Conservation (phyloP, 2,113 vertebrate genomes). For the Hypanus sabinus region DNA sequence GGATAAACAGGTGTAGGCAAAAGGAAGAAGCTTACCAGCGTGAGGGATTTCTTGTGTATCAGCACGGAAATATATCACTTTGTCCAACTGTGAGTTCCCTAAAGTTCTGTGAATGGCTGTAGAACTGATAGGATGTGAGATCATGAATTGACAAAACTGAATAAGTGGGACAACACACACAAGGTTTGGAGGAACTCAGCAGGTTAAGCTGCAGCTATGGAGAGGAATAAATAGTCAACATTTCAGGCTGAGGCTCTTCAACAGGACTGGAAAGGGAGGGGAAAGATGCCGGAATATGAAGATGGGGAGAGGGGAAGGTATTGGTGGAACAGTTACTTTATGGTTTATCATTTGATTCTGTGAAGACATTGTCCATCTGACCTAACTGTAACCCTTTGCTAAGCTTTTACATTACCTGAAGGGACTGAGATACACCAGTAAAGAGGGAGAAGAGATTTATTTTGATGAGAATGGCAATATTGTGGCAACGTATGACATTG, state of each 20-base stretch:
- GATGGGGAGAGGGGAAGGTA: no score
- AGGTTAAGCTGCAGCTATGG: no score
- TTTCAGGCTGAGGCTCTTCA: no score
- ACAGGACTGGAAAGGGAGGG: no score
- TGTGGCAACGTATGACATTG: slow-evolving; percentile 56
- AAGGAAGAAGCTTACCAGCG: not conserved
- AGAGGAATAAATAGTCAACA: no score
- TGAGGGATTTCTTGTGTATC: not conserved
- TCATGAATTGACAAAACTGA: not conserved
- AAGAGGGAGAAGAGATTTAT: slow-evolving; percentile 54
- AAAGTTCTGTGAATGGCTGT: not conserved
- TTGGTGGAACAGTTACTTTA: no score
- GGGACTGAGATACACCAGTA: slow-evolving; percentile 52
- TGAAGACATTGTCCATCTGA: not conserved
- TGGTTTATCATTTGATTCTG: no score
- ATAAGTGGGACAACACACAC: no score
- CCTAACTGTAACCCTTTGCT: not conserved
- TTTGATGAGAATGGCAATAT: slow-evolving; percentile 60
- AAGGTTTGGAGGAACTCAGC: no score
- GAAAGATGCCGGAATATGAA: no score
- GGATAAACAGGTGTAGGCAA: no score
- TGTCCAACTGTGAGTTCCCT: not conserved
- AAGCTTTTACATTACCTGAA: slow-evolving; percentile 54
- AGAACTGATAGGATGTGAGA: not conserved
- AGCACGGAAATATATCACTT: no score